Conservation (phyloP, 2,888 invertebrate species). For the Drosophila leonis region DNA sequence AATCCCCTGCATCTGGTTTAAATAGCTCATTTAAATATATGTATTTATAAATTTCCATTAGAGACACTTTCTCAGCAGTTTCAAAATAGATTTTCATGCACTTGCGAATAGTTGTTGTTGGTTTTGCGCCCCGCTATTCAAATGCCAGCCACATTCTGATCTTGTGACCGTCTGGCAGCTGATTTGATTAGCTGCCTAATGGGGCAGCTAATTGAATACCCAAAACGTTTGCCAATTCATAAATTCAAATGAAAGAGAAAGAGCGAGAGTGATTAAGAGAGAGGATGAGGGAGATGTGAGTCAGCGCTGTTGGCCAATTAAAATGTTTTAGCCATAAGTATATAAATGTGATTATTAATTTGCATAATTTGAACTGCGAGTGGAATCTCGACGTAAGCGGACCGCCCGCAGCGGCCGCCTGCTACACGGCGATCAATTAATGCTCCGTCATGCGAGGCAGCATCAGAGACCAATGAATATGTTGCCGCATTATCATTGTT, state of each 20-base stretch:
- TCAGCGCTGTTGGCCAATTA: slow-evolving; percentile 58
- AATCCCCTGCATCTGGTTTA: background rate
- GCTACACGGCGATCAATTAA: slow-evolving; percentile 56
- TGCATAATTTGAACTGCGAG: slow-evolving; percentile 65
- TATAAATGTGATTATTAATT: slow-evolving; percentile 62
- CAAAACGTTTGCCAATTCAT: slow-evolving; percentile 71
- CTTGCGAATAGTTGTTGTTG: slow-evolving; percentile 18
- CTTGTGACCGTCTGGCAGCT: slow-evolving; percentile 70
- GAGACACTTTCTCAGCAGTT: slow-evolving; percentile 5
- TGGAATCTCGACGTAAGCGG: slow-evolving; percentile 30
- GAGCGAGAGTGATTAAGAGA: background rate
- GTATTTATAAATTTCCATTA: slow-evolving; percentile 23
- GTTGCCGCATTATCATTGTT: slow-evolving; percentile 74
- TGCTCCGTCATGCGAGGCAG: slow-evolving; percentile 35
- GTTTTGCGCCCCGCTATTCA: slow-evolving; percentile 1
- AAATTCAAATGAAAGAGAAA: slow-evolving; percentile 35
- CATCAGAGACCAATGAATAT: slow-evolving; percentile 61
- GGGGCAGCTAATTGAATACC: slow-evolving; percentile 59
- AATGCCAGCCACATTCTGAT: slow-evolving; percentile 39
- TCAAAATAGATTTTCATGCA: slow-evolving; percentile 39
- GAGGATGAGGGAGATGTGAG: slow-evolving; percentile 26
- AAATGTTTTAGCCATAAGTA: slow-evolving; percentile 55
- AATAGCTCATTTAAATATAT: slow-evolving; percentile 16
- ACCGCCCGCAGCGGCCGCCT: slow-evolving; percentile 64
- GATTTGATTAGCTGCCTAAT: slow-evolving; percentile 56